Base-by-base conservation (phyloP, 2,797 vertebrate species). In the Nyctibius grandis region DNA sequence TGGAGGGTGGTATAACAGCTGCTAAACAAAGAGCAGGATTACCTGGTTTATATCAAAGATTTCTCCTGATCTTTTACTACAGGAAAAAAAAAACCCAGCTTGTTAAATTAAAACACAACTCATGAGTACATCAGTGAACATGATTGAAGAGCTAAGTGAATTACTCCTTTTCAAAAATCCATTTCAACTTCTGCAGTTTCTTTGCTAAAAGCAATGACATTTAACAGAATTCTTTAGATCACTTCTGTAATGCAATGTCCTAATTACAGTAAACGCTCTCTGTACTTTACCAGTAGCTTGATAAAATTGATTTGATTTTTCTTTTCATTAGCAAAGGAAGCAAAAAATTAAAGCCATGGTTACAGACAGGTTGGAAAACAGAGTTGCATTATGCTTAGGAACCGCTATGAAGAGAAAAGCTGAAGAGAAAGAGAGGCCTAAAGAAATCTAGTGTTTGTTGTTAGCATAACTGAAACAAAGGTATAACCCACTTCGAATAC, bases 221-320 rank as follows among this genome's bases (percentile, higher is more conserved):
- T 94, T 91, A 91, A 89, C 51, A 56, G 64, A 53, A 94, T 87
- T 95, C 93, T 93, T 96, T 80, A 94, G 88, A 85, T 95, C 83
- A 38, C 36, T 93, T 91, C 67, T 91, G 51, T 72, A 95, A 95
- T 51, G 80, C 75, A 64, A 72, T 68, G 45, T 91, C 73, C 92
- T 95, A 93, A 92, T 93, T 93, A 93, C 20, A 75, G 64, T 83
- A 95, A 96, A 83, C 3, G 23, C 47, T 91, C 44, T 89, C 78
- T 74, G 36, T 83, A 67, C 51, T 93, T 89, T 63, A 91, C n/a
- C 48, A 70, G 67, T 53, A 93, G 60, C 85, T 93, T 74, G 56
- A 95, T 84, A 95, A 91, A 96, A 88, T 72, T 80, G 69, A 84
- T 88, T 87, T 85, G 67, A 91, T 94, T 93, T 96, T 92, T 82